phyloP scores from a whole-genome alignment of 2,113 vertebrate species.

The Melanerpes formicivorus region DNA sequence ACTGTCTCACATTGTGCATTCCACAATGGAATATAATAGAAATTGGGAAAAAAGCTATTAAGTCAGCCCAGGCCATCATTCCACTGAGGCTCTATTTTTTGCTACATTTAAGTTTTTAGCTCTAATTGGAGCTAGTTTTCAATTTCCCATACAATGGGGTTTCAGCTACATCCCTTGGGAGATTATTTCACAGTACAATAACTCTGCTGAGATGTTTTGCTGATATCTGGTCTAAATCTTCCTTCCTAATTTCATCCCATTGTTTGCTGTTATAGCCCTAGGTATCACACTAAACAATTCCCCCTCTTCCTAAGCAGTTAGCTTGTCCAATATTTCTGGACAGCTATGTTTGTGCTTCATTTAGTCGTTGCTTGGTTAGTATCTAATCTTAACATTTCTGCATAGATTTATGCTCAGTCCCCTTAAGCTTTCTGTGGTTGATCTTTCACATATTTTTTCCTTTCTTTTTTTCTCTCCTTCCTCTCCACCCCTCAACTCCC shows the following conservation, averaged over 20 bases:
- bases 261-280: slow-evolving; percentile 23
- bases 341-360: neutral
- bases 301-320: neutral
- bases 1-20: neutral
- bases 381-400: neutral
- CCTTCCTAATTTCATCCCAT: slow-evolving; percentile 36
- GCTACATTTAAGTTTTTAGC: slow-evolving; percentile 14
- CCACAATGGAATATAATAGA: neutral
- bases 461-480: neutral
- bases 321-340: slow-evolving; percentile 2
- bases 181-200: slow-evolving; percentile 43
- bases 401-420: neutral
- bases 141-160: slow-evolving; percentile 17
- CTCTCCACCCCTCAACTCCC: rapidly evolving
- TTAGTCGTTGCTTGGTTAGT: neutral
- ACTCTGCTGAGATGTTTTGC: slow-evolving; percentile 16
- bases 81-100: neutral
- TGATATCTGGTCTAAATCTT: slow-evolving; percentile 42
- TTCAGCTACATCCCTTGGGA: slow-evolving; percentile 27
- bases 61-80: neutral
- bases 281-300: slow-evolving; percentile 2
- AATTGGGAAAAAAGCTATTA: neutral
- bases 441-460: neutral
- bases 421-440: neutral
- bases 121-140: slow-evolving; percentile 45